Conservation (phyloP, 2,888 invertebrate genomes). For the Rhagonycha fulva region DNA sequence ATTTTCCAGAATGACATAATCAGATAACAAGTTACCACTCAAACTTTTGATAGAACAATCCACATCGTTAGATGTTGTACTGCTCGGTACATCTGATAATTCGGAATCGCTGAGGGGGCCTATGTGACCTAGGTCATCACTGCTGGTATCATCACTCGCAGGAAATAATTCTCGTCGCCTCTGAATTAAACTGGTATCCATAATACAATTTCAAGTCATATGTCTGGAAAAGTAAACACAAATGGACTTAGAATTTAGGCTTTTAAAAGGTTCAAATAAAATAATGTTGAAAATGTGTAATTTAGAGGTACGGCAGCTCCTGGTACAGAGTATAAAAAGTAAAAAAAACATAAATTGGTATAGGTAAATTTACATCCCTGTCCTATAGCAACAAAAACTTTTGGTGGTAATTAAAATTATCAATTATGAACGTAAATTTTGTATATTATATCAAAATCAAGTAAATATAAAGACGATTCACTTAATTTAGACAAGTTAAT, state of each 20-base stretch:
- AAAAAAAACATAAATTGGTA: background rate
- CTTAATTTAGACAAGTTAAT: background rate
- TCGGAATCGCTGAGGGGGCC: conserved; percentile 56
- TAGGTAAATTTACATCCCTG: background rate
- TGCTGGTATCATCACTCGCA: conserved; percentile 36
- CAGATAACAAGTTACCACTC: conserved; percentile 29
- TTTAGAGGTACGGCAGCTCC: background rate
- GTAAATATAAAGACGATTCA: background rate
- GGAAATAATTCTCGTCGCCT: conserved; percentile 68
- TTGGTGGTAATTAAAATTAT: no score
- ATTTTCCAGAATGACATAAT: conserved; percentile 35
- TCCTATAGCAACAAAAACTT: no score
- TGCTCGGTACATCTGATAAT: background rate
- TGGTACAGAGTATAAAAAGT: background rate
- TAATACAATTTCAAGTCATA: background rate
- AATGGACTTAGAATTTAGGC: background rate
- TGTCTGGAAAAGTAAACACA: background rate
- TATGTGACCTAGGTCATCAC: conserved; percentile 63
- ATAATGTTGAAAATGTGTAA: background rate
- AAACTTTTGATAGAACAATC: conserved; percentile 19
- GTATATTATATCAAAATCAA: no score
- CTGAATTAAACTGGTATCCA: conserved; percentile 50
- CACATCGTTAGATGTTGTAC: background rate
- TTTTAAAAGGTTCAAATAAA: background rate
- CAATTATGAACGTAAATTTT: no score